Conservation (phyloP, 2,888 invertebrate genomes). For the Abscondita cerata region DNA sequence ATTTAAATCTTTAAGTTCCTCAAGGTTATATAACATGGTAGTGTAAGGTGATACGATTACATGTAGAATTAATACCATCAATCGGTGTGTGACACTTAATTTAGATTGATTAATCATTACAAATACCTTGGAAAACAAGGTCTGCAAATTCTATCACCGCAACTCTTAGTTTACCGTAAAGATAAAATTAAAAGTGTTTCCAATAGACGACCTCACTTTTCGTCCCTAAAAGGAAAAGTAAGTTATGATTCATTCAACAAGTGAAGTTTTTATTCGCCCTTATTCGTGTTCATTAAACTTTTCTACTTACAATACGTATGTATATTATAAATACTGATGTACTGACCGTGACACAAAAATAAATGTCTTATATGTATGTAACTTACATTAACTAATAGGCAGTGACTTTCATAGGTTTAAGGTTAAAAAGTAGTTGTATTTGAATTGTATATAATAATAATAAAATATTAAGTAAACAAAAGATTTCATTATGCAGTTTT, state of each 20-base stretch:
- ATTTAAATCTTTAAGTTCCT: too few relatives aligned
- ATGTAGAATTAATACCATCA: constrained; percentile 2
- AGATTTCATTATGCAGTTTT: too few relatives aligned
- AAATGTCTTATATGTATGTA: background rate
- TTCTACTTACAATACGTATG: too few relatives aligned
- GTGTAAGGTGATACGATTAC: constrained; percentile 3
- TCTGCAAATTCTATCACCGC: constrained; percentile 13
- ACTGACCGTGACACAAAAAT: constrained; percentile 7
- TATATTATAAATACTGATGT: background rate
- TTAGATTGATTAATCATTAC: constrained; percentile 16
- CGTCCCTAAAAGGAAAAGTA: constrained; percentile 22
- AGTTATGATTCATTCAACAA: constrained; percentile 23
- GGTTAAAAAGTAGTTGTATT: constrained; percentile 6
- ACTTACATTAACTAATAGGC: background rate
- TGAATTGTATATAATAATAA: too few relatives aligned
- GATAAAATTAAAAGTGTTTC: constrained; percentile 12
- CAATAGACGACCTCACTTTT: constrained; percentile 17
- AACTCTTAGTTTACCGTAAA: constrained; percentile 16
- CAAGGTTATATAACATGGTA: background rate
- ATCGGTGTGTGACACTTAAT: constrained; percentile 2
- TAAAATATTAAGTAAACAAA: too few relatives aligned
- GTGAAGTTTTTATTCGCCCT: background rate
- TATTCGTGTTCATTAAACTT: too few relatives aligned
- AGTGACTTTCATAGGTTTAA: background rate
- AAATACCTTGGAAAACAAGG: constrained; percentile 19